These are phyloP conservation scores for Lasiurus cinereus DNA, from an alignment of 2,113 vertebrate genomes.

Conservation along the genomic window DNA sequence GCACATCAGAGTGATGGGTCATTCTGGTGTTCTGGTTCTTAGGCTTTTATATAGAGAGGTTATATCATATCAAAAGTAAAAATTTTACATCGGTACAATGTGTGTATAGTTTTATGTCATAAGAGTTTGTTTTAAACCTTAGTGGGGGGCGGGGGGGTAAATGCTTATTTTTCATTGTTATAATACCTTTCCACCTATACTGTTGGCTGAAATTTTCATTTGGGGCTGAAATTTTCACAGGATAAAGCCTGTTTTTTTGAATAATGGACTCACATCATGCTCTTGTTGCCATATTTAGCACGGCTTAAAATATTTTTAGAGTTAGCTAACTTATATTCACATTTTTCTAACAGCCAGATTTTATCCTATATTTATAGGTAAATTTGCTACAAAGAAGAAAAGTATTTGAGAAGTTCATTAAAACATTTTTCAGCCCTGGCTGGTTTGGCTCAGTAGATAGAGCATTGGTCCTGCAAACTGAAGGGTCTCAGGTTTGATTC, in stretches of 20 bases:
- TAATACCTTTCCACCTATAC: not conserved
- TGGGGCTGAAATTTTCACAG: conserved; percentile 51
- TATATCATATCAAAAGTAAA: conserved; percentile 8
- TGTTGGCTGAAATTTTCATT: conserved; percentile 48
- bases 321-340: conserved; percentile 25
- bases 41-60: no score
- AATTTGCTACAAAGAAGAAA: conserved; percentile 48
- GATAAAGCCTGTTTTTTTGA: conserved; percentile 14
- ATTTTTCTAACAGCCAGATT: conserved; percentile 62
- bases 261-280: conserved; percentile 46
- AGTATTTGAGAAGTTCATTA: conserved; percentile 8
- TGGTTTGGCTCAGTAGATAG: no score
- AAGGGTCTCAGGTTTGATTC: no score
- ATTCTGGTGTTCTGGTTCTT: no score
- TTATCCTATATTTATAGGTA: conserved; percentile 63
- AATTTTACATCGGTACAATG: not conserved
- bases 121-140: conserved; percentile 15
- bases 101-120: not conserved
- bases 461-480: no score
- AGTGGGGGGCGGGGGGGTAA: not conserved
- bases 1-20: no score
- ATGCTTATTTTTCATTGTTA: conserved; percentile 1
- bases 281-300: conserved; percentile 55
- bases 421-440: conserved; percentile 7
- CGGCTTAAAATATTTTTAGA: conserved; percentile 63